A percentile compares a stretch with the other conserved stretches of the same genome.
Evolutionary conservation across 1,140 invertebrate species (phyloP).

Genomic region (Aphelenchoides avenae): DNA sequence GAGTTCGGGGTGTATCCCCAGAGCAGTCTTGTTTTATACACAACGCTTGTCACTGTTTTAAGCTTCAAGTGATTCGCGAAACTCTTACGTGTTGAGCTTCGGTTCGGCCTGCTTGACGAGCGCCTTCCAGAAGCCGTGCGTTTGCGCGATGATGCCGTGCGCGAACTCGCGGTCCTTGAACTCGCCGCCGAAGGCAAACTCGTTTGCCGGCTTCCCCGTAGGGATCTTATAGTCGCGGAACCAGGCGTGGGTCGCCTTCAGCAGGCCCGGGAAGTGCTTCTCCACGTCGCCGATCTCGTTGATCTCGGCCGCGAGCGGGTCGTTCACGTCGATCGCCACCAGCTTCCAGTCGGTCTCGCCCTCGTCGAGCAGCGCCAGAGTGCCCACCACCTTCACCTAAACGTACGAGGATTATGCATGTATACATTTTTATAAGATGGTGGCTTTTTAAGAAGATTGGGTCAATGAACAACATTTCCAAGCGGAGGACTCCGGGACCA

Average conservation of each 20-base stretch:
- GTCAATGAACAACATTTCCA: too few relatives aligned
- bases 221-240: conserved; percentile 98
- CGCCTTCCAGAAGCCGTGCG: conserved; percentile 69
- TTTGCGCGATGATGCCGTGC: conserved; percentile 76
- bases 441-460: too few relatives aligned
- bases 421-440: too few relatives aligned
- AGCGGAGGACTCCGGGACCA: too few relatives aligned
- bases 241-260: conserved; percentile 88
- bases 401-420: too few relatives aligned
- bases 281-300: conserved; percentile 83
- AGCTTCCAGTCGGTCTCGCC: conserved; percentile 97
- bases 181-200: conserved; percentile 94
- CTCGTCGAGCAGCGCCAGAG: conserved; percentile 86
- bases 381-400: conserved; percentile 84
- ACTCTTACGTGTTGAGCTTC: conserved; percentile 42
- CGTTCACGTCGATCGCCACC: conserved; percentile 80
- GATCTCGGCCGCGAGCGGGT: conserved; percentile 78
- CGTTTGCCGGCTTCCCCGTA: conserved; percentile 88
- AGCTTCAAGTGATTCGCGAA: background rate
- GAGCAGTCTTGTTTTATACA: too few relatives aligned
- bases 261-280: conserved; percentile 82
- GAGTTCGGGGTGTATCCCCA: too few relatives aligned
- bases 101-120: conserved; percentile 62
- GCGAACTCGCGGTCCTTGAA: conserved; percentile 84
- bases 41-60: too few relatives aligned